Evolutionary conservation across 2,113 vertebrate species (phyloP).

Genomic region (Platanista minor): DNA sequence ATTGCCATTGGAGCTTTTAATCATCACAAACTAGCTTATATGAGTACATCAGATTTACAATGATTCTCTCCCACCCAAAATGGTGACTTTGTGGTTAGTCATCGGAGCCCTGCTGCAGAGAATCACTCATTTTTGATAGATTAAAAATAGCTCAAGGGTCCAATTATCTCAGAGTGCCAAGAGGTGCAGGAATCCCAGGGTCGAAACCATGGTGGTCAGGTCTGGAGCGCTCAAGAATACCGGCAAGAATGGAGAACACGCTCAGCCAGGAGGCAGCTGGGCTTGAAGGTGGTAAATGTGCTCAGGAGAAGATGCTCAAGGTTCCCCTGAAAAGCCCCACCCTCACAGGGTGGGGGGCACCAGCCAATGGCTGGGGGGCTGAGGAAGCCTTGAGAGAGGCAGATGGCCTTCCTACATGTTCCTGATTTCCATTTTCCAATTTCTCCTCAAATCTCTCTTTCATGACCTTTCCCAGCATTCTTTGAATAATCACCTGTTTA

Average conservation of each 20-base stretch:
- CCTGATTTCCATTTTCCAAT: not conserved
- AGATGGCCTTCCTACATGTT: not conserved
- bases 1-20: not conserved
- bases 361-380: not conserved
- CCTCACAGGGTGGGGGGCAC: fast-evolving
- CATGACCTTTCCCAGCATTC: not conserved
- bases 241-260: not conserved
- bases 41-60: not conserved
- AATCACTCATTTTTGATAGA: not conserved
- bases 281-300: not conserved
- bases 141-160: not conserved
- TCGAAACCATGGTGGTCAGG: not conserved
- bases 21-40: not conserved
- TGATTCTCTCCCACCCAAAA: not conserved
- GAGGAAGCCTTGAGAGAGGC: not conserved
- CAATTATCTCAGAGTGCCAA: not conserved
- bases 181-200: fast-evolving
- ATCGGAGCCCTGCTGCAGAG: not conserved
- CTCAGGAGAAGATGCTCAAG: not conserved
- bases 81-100: not conserved
- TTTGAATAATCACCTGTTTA: too few relatives aligned
- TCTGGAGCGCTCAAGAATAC: not conserved
- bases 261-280: not conserved
- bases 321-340: not conserved
- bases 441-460: not conserved